phyloP scores from a whole-genome alignment of 2,888 invertebrate species.

The Bedellia somnulentella region DNA sequence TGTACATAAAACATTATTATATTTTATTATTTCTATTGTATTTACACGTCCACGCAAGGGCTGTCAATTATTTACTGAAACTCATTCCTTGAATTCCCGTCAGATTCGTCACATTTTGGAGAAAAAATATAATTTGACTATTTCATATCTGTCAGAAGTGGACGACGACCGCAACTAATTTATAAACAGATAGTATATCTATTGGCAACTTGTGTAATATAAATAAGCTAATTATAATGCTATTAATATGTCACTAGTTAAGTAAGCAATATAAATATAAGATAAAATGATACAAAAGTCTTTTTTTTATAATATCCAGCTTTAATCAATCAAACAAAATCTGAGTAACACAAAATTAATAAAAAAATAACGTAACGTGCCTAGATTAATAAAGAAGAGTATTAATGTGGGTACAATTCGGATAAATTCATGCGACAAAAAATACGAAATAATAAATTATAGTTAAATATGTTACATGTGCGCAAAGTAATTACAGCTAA shows the following conservation, averaged over 20 bases:
- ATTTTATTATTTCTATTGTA: conserved; percentile 48
- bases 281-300: conserved; percentile 27
- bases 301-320: conserved; percentile 5
- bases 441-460: too few relatives aligned
- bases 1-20: conserved; percentile 55
- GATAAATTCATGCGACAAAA: too few relatives aligned
- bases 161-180: conserved; percentile 59
- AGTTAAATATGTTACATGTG: too few relatives aligned
- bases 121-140: too few relatives aligned
- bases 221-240: conserved; percentile 59
- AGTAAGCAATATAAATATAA: conserved; percentile 62
- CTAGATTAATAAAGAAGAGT: too few relatives aligned
- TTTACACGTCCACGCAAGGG: conserved; percentile 51
- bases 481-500: too few relatives aligned
- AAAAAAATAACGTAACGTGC: too few relatives aligned
- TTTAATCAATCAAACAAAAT: too few relatives aligned
- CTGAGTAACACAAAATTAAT: too few relatives aligned
- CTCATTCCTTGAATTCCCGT: conserved; percentile 52
- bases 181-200: conserved; percentile 54
- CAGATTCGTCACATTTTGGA: too few relatives aligned
- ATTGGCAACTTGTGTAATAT: conserved; percentile 60
- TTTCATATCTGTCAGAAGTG: conserved; percentile 60
- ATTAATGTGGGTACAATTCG: too few relatives aligned
- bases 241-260: conserved; percentile 61
- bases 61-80: conserved; percentile 54